Evolutionary conservation across 2,113 vertebrate genomes (phyloP).

Genomic region (Pantherophis guttatus): DNA sequence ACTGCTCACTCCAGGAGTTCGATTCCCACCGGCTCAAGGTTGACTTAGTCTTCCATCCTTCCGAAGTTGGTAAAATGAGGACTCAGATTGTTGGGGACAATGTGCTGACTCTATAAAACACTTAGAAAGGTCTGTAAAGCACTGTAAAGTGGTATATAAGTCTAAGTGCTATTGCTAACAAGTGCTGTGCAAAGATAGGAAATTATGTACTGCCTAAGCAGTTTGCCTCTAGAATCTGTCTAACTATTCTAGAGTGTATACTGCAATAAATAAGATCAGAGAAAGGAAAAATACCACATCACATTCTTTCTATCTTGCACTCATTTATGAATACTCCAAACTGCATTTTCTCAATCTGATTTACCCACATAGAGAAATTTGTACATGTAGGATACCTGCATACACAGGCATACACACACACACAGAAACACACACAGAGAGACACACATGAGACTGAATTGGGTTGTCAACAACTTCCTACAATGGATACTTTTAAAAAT

Average conservation of each 20-base stretch:
- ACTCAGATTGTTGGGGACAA: too few species aligned
- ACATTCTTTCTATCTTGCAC: not conserved
- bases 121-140: too few species aligned
- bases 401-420: not conserved
- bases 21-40: too few species aligned
- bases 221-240: not conserved
- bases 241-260: not conserved
- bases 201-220: not conserved
- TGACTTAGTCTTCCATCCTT: too few species aligned
- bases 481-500: not conserved
- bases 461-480: not conserved
- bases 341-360: not conserved
- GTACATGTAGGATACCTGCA: not conserved
- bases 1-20: too few species aligned
- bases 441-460: not conserved
- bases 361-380: not conserved
- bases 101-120: too few species aligned
- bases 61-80: too few species aligned
- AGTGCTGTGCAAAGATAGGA: not conserved
- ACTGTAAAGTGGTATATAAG: too few species aligned
- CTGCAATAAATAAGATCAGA: not conserved
- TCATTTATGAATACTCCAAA: not conserved
- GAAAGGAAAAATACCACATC: not conserved
- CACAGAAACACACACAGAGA: not conserved
- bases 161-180: not conserved